Evolutionary conservation across 1,140 invertebrate species (phyloP).

Genomic region (Drosophila watanabei): DNA sequence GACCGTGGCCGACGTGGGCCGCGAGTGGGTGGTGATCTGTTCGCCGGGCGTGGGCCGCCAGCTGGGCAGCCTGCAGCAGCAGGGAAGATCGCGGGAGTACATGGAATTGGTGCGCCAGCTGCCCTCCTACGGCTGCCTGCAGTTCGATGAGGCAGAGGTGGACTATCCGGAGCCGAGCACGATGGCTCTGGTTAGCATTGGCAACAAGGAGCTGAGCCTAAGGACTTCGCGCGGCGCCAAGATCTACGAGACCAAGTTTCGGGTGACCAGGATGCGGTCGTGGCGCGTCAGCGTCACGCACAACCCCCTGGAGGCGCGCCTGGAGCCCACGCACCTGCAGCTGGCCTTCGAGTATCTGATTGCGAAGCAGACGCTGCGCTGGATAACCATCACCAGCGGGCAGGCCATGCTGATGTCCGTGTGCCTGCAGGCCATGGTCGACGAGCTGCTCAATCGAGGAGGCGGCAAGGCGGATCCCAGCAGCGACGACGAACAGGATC

Average conservation of each 20-base stretch:
- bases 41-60: slow-evolving; percentile 90
- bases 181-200: slow-evolving; percentile 90
- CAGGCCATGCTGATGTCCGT: slow-evolving; percentile 98
- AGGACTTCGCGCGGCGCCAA: slow-evolving; percentile 86
- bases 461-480: slow-evolving; percentile 8
- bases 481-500: slow-evolving; percentile 73
- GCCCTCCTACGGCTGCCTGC: slow-evolving; percentile 95
- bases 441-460: slow-evolving; percentile 93
- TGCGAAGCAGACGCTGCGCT: slow-evolving; percentile 95
- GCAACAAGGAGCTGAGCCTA: slow-evolving; percentile 92
- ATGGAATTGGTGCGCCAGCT: slow-evolving; percentile 92
- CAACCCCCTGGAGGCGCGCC: slow-evolving; percentile 87
- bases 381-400: slow-evolving; percentile 95
- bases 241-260: slow-evolving; percentile 93
- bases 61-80: slow-evolving; percentile 90
- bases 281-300: slow-evolving; percentile 97
- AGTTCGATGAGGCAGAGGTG: slow-evolving; percentile 85
- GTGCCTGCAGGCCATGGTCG: slow-evolving; percentile 97
- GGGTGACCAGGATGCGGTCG: slow-evolving; percentile 97
- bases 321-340: slow-evolving; percentile 86
- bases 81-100: slow-evolving; percentile 94
- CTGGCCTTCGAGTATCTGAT: slow-evolving; percentile 98
- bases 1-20: slow-evolving; percentile 93
- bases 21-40: slow-evolving; percentile 94
- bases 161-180: slow-evolving; percentile 92